These are phyloP conservation scores for Brachyalestes nurse DNA, from an alignment of 2,797 vertebrate species.

Conservation along the genomic window DNA sequence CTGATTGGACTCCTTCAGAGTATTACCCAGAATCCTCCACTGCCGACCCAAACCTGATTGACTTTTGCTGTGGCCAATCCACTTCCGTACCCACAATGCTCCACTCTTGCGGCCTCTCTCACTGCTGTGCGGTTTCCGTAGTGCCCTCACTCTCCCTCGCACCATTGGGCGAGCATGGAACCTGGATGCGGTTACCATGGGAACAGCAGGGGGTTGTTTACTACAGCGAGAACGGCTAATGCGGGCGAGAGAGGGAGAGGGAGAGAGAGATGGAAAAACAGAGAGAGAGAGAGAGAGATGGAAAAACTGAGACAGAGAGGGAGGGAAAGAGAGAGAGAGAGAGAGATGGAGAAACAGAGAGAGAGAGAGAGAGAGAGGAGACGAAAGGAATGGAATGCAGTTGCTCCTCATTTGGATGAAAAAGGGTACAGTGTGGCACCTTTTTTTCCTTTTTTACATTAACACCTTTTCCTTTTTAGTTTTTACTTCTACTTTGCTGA, in stretches of 20 bases:
- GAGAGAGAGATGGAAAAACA: constrained; percentile 72
- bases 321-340: constrained; percentile 63
- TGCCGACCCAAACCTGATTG: not conserved
- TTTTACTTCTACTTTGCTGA: too few relatives aligned
- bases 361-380: constrained; percentile 37
- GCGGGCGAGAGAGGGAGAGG: constrained; percentile 59
- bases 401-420: not conserved
- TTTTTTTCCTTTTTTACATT: constrained; percentile 66
- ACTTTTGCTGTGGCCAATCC: constrained; percentile 12
- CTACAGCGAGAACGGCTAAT: constrained; percentile 36
- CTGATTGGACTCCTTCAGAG: constrained; percentile 61
- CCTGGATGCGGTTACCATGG: constrained; percentile 79
- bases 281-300: constrained; percentile 64
- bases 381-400: not conserved
- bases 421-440: constrained; percentile 62
- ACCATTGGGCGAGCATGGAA: constrained; percentile 72
- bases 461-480: too few relatives aligned
- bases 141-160: constrained; percentile 51
- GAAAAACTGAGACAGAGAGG: constrained; percentile 37
- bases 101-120: not conserved
- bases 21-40: constrained; percentile 62
- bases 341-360: constrained; percentile 68
- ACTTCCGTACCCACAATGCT: constrained; percentile 8
- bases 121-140: not conserved
- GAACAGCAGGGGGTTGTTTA: constrained; percentile 85